Evolutionary conservation across 2,113 vertebrate species (phyloP).

Genomic region (Lasiurus cinereus): DNA sequence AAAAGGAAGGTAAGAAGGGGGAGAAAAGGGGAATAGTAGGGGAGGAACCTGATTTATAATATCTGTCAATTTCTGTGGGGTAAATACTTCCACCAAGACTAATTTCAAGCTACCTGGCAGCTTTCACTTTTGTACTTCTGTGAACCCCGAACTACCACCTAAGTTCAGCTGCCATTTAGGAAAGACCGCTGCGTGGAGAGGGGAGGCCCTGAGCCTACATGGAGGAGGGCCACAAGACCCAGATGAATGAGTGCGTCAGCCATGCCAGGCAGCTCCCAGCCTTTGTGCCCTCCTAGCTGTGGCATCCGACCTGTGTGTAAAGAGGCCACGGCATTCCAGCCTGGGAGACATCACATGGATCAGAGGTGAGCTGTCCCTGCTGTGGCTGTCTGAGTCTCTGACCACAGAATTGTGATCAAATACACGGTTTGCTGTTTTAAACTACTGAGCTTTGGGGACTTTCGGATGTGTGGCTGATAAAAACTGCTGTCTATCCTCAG

Average conservation of each 20-base stretch:
- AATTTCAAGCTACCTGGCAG: neutral
- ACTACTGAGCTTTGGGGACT: neutral
- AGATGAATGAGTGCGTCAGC: neutral
- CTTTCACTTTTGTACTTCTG: neutral
- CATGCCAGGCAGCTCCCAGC: neutral
- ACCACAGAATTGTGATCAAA: neutral
- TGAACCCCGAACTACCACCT: neutral
- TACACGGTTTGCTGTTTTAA: constrained; percentile 12
- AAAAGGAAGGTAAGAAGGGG: no score
- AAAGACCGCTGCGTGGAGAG: neutral
- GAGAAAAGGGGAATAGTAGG: no score
- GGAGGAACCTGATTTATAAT: no score
- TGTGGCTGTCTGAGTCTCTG: neutral
- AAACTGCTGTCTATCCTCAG: neutral
- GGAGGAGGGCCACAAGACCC: neutral
- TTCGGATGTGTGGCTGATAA: neutral
- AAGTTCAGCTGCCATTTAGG: neutral
- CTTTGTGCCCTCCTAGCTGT: neutral
- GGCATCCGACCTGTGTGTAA: neutral
- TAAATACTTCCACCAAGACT: no score
- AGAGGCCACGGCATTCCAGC: neutral
- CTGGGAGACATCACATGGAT: neutral
- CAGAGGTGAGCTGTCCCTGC: neutral
- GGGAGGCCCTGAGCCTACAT: neutral
- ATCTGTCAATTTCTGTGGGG: no score